Evolutionary conservation across 2,797 vertebrate genomes (phyloP), one percentile per base, ranked within the genome.

Genomic region (Agapornis canus): DNA sequence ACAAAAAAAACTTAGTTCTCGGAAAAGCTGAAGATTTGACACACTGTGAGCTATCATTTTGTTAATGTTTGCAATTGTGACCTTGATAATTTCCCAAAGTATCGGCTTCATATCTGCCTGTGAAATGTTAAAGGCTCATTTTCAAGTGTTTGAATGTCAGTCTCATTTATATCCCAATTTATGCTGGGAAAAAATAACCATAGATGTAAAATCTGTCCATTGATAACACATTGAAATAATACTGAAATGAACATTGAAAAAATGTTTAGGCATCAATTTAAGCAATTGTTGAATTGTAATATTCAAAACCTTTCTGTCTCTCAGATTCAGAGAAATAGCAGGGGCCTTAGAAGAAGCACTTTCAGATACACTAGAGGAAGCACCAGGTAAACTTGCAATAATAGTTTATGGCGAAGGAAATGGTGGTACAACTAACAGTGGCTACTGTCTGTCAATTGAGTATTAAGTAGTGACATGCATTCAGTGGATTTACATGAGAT

Each of bases 311-410:
- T 82, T 80, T 93, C 52, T 49, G 43, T 79, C 11, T 87, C 21
- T 70, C 94, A 99, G 99, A 80, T 99, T 99, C 95, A 99, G 99
- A 96, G 99, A 99, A 98, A 98, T 99, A 94, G 99, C 99, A 13
- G 99, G 98, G 60, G 97, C 97, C 97, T 96, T 99, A 92, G 99
- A 99, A 97, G 98, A 98, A 29, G 97, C 98, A 11, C 98, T 99
- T 82, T 97, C 97, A 82, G 98, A 98, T 54, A 97, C 98, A 13
- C 96, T 99, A 65, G 97, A 98, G 89, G 98, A 98, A 32, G 98
- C 99, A 90, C 98, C 98, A 98, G 99, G 99, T 99, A 97, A 98
- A 43, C 8, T 73, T 80, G 49, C 40, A 63, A 59, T 86, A 31
- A 1, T 35, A 42, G 35, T 52, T 87, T 17, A 1, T 9, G 68